A percentile compares a stretch with the other conserved stretches of the same genome.
Conservation (phyloP, 2,888 invertebrate genomes). For the Colletes collaris region DNA sequence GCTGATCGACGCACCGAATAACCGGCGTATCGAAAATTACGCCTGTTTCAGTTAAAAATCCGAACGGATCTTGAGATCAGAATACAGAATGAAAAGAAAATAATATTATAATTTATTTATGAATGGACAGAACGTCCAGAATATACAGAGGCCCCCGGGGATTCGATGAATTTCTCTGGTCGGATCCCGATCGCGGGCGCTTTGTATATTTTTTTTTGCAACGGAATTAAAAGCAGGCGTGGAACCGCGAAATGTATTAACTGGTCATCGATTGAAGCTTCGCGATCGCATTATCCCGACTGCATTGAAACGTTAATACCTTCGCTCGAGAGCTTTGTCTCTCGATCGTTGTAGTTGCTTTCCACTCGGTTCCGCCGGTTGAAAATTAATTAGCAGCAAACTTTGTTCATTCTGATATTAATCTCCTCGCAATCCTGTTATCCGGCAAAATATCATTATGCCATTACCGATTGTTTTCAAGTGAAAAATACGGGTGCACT, state of each 20-base stretch:
- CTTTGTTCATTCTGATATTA: constrained; percentile 26
- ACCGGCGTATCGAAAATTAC: not conserved
- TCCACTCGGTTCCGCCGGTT: constrained; percentile 1
- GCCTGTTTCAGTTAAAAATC: too few species aligned
- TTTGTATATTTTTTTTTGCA: not conserved
- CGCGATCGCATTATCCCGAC: constrained; percentile 9
- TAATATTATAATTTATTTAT: not conserved
- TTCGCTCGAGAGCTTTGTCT: not conserved
- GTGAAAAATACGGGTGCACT: not conserved
- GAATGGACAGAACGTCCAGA: not conserved
- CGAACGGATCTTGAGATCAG: too few species aligned
- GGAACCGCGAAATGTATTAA: constrained; percentile 17
- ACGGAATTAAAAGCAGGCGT: not conserved
- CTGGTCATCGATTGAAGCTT: not conserved
- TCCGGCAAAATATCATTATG: constrained; percentile 3
- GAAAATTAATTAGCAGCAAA: constrained; percentile 53
- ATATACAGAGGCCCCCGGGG: not conserved
- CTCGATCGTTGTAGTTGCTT: constrained; percentile 31
- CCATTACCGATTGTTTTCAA: not conserved
- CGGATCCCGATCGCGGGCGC: not conserved
- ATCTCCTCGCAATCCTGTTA: constrained; percentile 24
- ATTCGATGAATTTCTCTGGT: not conserved
- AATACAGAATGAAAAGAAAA: too few species aligned
- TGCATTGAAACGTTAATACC: constrained; percentile 6
- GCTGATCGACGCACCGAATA: not conserved